phyloP scores from a whole-genome alignment of 2,113 vertebrate species.

The Pygoscelis antarcticus region DNA sequence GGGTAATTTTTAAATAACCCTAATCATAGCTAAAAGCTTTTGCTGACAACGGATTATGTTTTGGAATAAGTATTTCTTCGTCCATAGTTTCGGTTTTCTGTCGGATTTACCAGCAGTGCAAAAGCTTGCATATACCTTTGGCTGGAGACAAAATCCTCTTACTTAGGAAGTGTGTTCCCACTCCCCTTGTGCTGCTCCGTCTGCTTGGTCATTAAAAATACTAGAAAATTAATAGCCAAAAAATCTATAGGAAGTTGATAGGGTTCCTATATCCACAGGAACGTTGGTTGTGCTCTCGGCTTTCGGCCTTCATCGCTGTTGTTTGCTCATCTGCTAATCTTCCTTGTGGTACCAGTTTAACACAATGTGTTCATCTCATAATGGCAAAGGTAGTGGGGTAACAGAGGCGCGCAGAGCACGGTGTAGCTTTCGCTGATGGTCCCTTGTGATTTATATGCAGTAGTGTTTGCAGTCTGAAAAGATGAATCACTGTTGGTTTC shows the following conservation, averaged over 20 bases:
- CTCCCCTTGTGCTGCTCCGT: background rate
- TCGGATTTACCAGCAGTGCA: background rate
- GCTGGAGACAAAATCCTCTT: background rate
- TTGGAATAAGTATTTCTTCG: background rate
- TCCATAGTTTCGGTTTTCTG: background rate
- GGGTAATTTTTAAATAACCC: background rate
- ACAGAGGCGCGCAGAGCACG: fast-evolving
- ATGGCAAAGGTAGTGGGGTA: background rate
- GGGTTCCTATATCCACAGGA: background rate
- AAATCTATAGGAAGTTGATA: background rate
- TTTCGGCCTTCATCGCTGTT: background rate
- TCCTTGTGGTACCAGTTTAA: background rate
- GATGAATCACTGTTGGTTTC: background rate
- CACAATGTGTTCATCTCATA: background rate
- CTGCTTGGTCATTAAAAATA: background rate
- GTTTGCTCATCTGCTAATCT: background rate
- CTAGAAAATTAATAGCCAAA: background rate
- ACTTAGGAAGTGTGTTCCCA: background rate
- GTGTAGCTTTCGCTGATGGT: background rate
- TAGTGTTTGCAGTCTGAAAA: background rate
- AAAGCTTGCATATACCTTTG: background rate
- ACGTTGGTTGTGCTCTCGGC: background rate
- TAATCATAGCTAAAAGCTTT: background rate
- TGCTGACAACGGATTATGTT: background rate
- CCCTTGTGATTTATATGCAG: background rate